Evolutionary conservation across 2,113 vertebrate genomes (phyloP).

Genomic region (Raphicerus campestris): DNA sequence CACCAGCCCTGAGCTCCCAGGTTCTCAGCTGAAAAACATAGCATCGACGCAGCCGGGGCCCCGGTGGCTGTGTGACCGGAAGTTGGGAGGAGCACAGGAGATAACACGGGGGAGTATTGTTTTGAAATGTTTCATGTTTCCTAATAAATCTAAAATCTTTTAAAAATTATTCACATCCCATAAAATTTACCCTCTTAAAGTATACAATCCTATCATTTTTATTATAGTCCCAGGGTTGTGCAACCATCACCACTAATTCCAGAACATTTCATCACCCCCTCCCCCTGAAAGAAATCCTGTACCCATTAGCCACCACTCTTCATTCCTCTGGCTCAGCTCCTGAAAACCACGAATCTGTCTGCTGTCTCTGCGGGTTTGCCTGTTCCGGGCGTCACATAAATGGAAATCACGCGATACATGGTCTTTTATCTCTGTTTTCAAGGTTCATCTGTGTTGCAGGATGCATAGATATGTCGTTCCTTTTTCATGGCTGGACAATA

Average conservation of each 20-base stretch:
- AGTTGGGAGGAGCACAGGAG: background rate
- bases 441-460: background rate
- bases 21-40: background rate
- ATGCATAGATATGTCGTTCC: too few relatives aligned
- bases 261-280: background rate
- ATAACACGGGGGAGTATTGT: background rate
- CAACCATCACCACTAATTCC: background rate
- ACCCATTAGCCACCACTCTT: background rate
- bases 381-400: background rate
- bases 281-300: background rate
- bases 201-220: background rate
- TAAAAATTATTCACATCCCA: background rate
- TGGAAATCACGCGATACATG: rapidly evolving
- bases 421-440: background rate
- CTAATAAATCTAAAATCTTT: background rate
- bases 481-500: background rate
- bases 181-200: background rate
- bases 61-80: background rate
- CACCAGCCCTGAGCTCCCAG: background rate
- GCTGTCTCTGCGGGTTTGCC: background rate
- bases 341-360: background rate
- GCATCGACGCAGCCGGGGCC: rapidly evolving
- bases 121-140: background rate
- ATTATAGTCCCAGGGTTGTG: background rate
- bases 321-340: background rate